Evolutionary conservation across 2,888 invertebrate genomes (phyloP).

Genomic region (Tolmerus cingulatus): DNA sequence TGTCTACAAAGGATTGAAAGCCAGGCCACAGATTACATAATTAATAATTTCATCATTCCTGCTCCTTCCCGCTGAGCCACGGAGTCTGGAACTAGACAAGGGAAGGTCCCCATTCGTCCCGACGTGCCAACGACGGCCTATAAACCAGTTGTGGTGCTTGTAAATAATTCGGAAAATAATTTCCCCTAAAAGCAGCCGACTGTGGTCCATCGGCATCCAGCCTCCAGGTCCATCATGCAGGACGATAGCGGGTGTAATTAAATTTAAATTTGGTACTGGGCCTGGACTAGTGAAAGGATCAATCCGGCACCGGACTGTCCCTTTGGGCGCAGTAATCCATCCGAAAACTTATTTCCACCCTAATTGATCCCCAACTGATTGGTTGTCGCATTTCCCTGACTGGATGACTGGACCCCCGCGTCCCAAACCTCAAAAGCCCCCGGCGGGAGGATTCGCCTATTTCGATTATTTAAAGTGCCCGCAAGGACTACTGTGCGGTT

Average conservation of each 20-base stretch:
- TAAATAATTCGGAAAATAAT: slow-evolving; percentile 18
- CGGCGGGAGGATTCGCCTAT: not conserved
- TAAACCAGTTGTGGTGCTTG: not conserved
- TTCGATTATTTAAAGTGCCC: not conserved
- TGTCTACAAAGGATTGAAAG: slow-evolving; percentile 13
- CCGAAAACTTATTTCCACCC: slow-evolving; percentile 4
- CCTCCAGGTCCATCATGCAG: not conserved
- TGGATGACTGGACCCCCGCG: not conserved
- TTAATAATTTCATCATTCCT: slow-evolving; percentile 12
- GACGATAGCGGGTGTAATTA: not conserved
- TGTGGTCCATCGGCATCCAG: not conserved
- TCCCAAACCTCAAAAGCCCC: not conserved
- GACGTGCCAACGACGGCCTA: not conserved
- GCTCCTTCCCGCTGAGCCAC: not conserved
- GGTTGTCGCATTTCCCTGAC: slow-evolving; percentile 9
- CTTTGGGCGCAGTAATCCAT: slow-evolving; percentile 18
- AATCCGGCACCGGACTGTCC: not conserved
- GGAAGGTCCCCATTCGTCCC: not conserved
- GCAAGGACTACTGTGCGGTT: not conserved
- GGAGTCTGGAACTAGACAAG: not conserved
- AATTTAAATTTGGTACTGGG: slow-evolving; percentile 13
- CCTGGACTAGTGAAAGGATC: slow-evolving; percentile 3
- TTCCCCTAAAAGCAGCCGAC: not conserved
- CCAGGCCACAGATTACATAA: slow-evolving; percentile 5
- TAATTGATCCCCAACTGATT: slow-evolving; percentile 22